These are phyloP conservation scores for Plectrocnemia conspersa DNA, from an alignment of 1,140 invertebrate genomes.

Conservation along the genomic window DNA sequence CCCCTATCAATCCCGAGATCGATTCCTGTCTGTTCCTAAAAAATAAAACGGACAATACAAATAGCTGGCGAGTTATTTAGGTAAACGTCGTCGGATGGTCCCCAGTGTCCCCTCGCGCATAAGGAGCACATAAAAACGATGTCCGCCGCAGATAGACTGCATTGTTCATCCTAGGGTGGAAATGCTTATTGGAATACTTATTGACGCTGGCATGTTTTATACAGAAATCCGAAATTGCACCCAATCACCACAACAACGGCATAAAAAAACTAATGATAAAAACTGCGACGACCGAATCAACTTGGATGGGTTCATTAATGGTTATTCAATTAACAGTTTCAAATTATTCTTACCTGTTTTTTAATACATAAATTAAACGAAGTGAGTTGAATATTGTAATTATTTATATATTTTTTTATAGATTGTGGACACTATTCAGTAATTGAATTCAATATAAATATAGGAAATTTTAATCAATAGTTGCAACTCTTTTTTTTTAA, in stretches of 20 bases:
- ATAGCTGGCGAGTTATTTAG: conserved; percentile 21
- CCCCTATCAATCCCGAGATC: conserved; percentile 14
- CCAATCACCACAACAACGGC: neutral
- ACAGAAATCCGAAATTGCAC: neutral
- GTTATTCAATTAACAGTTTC: too few relatives aligned
- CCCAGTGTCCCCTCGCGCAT: neutral
- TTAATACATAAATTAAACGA: too few relatives aligned
- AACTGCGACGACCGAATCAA: too few relatives aligned
- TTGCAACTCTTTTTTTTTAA: too few relatives aligned
- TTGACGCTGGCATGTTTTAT: neutral
- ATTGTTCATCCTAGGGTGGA: neutral
- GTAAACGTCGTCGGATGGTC: conserved; percentile 13
- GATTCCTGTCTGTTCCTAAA: conserved; percentile 13
- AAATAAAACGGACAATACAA: conserved; percentile 31
- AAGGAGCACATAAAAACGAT: conserved; percentile 5
- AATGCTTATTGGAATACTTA: conserved; percentile 2
- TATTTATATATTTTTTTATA: too few relatives aligned
- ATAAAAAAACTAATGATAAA: too few relatives aligned
- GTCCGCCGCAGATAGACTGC: conserved; percentile 9
- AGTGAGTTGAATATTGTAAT: too few relatives aligned
- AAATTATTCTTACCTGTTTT: too few relatives aligned
- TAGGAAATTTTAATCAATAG: too few relatives aligned
- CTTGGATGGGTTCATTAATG: too few relatives aligned
- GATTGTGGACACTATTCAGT: too few relatives aligned
- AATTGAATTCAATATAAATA: too few relatives aligned